These are phyloP conservation scores for Dolichallabes microphthalmus DNA, from an alignment of 2,113 vertebrate genomes.

Conservation along the genomic window DNA sequence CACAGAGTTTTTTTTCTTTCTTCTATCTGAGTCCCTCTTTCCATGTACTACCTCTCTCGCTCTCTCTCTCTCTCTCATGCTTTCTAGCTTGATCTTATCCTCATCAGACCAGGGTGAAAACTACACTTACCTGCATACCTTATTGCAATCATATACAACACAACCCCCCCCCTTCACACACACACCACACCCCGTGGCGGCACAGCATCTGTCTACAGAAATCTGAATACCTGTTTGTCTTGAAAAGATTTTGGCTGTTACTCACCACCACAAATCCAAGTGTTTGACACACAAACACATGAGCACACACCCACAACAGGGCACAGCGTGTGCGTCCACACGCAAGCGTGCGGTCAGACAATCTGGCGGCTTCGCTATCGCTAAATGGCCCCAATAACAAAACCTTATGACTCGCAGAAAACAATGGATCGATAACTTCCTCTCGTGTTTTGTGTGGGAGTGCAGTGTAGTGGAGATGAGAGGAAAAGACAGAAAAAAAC, in stretches of 20 bases:
- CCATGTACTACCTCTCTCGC: neutral
- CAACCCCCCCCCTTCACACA: neutral
- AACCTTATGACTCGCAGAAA: conserved; percentile 52
- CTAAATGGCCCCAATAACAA: conserved; percentile 55
- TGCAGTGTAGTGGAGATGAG: conserved; percentile 9
- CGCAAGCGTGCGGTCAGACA: conserved; percentile 42
- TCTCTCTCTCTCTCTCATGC: neutral
- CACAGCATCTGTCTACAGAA: neutral
- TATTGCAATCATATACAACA: neutral
- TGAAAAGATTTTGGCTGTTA: conserved; percentile 14
- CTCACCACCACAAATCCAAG: neutral
- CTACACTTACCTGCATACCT: conserved; percentile 15
- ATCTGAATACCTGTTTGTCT: neutral
- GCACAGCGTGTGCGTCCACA: neutral
- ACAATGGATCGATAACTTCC: conserved; percentile 51
- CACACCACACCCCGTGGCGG: neutral
- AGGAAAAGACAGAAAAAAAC: conserved; percentile 4
- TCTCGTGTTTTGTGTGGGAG: conserved; percentile 29
- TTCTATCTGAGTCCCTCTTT: neutral
- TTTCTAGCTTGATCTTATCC: conserved; percentile 14
- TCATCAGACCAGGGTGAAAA: conserved; percentile 8
- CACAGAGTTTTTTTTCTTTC: neutral
- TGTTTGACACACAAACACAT: conserved; percentile 8
- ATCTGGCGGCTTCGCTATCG: conserved; percentile 44
- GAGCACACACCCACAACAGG: neutral